Percentiles rank a stretch among this genome's conserved stretches.
Conservation (phyloP, 2,888 invertebrate genomes). For the Sturmia bella region DNA sequence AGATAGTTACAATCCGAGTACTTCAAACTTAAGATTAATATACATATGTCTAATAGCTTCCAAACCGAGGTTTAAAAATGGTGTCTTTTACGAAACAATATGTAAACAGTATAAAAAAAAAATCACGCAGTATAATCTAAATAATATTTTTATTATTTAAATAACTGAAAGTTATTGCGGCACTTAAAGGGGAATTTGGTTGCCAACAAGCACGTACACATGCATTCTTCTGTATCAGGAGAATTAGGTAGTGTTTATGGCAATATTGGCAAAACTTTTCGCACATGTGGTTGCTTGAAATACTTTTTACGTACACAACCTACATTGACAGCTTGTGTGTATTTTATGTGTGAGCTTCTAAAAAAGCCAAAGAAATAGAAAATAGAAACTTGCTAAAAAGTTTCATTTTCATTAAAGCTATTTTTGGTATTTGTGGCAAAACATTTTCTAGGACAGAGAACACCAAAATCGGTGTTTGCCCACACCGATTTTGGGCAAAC, state of each 20-base stretch:
- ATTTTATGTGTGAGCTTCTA: slow-evolving; percentile 58
- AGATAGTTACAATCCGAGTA: no score
- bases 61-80: no score
- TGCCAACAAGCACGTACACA: slow-evolving; percentile 3
- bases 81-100: no score
- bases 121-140: no score
- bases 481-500: neutral
- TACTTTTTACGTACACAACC: slow-evolving; percentile 46
- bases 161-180: neutral
- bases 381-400: slow-evolving; percentile 40
- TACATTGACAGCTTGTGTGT: slow-evolving; percentile 16
- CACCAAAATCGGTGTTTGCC: neutral
- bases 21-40: no score
- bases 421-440: slow-evolving; percentile 59
- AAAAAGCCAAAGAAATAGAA: slow-evolving; percentile 23
- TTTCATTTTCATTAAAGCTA: slow-evolving; percentile 67
- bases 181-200: neutral
- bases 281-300: slow-evolving; percentile 27
- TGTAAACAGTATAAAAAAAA: no score
- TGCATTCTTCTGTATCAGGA: slow-evolving; percentile 24
- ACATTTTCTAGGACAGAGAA: slow-evolving; percentile 51
- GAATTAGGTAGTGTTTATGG: slow-evolving; percentile 44
- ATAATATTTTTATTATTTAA: no score
- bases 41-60: no score
- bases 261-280: slow-evolving; percentile 53